phyloP scores from a whole-genome alignment of 2,888 invertebrate genomes.

The Spilarctia lutea region DNA sequence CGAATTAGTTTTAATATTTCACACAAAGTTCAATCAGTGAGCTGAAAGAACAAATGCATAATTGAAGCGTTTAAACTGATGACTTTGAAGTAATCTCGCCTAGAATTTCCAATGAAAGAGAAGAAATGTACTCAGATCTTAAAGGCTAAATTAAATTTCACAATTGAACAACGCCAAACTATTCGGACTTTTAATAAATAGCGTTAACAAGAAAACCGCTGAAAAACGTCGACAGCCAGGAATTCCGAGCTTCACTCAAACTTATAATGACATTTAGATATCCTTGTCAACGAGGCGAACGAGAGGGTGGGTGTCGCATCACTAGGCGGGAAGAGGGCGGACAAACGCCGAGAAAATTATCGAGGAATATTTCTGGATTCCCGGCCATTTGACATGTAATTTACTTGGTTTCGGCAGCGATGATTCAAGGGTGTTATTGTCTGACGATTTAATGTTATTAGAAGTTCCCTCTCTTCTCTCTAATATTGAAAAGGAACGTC shows the following conservation, averaged over 20 bases:
- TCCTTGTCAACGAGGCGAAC: conserved; percentile 72
- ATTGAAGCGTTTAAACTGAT: background rate
- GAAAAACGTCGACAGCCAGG: conserved; percentile 66
- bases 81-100: background rate
- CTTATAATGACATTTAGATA: conserved; percentile 86
- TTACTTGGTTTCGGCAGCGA: conserved; percentile 69
- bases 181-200: conserved; percentile 63
- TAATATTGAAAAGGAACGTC: conserved; percentile 64
- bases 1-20: background rate
- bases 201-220: conserved; percentile 64
- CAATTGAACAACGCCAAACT: conserved; percentile 44
- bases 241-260: conserved; percentile 74
- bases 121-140: background rate
- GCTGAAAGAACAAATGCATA: background rate
- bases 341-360: conserved; percentile 48
- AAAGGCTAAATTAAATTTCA: conserved; percentile 22
- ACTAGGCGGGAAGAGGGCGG: conserved; percentile 42
- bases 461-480: conserved; percentile 53
- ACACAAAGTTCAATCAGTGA: background rate
- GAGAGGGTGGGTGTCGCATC: conserved; percentile 49
- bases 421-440: conserved; percentile 77
- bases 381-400: conserved; percentile 81
- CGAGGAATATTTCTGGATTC: conserved; percentile 79
- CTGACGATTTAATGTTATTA: conserved; percentile 76
- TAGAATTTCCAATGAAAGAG: background rate